These are phyloP conservation scores for Gallinago undulata DNA, from an alignment of 2,113 vertebrate species.

Conservation along the genomic window DNA sequence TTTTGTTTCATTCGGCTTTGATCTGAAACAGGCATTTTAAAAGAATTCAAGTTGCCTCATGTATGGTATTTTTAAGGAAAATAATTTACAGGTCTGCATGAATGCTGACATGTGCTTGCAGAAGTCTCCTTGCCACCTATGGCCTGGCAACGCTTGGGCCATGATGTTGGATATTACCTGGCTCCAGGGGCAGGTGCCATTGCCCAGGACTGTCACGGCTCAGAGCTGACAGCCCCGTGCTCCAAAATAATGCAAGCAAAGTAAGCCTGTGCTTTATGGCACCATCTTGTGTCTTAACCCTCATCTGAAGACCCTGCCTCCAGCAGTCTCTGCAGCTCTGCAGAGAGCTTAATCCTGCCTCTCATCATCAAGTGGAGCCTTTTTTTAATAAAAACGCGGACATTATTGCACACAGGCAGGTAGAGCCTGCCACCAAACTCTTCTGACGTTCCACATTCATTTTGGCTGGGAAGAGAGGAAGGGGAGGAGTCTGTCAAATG, in stretches of 20 bases:
- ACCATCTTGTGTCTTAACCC: not conserved
- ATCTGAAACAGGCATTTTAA: not conserved
- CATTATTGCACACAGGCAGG: not conserved
- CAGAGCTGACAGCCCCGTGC: not conserved
- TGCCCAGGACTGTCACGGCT: not conserved
- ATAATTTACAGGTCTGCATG: not conserved
- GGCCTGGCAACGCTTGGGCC: not conserved
- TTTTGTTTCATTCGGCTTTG: not conserved
- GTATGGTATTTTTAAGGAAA: not conserved
- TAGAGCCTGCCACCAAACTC: not conserved
- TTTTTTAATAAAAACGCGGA: not conserved
- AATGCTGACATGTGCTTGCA: fast-evolving
- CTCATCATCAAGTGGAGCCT: not conserved
- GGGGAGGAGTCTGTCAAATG: not conserved
- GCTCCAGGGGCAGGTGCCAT: not conserved
- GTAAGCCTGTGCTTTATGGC: not conserved
- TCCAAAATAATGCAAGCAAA: not conserved
- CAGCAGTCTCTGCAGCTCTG: not conserved
- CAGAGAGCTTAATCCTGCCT: fast-evolving
- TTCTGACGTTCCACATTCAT: not conserved
- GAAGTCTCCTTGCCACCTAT: not conserved
- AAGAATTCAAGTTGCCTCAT: not conserved
- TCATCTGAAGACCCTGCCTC: not conserved
- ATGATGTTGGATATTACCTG: fast-evolving
- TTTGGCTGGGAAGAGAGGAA: not conserved